Evolutionary conservation across 1,140 invertebrate species (phyloP), one percentile per base, ranked within the genome.

Genomic region (Drosophila mojavensis): DNA sequence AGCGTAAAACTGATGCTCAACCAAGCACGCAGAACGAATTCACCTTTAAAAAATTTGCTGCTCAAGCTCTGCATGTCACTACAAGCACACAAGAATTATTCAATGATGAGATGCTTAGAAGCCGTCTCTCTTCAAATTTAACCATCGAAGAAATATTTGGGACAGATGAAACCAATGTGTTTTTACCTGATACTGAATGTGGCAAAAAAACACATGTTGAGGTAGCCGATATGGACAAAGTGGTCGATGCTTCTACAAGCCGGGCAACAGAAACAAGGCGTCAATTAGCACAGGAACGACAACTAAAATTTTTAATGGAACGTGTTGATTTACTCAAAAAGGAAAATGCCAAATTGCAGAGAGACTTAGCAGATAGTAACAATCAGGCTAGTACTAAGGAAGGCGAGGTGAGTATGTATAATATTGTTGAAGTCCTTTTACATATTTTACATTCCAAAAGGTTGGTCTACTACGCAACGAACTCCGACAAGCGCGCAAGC

Each of bases 251-350:
- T 33, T n/a, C 50, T 17, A 1, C 20, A 30, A 36, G 11, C 36
- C 26, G 7, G 15, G 5, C 30, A 9, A 69, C 78, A 0, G 68
- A 54, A 7, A 75, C 59, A 5, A 78, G 84, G 1, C 81, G 90
- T 1, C 90, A 91, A 55, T 39, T 80, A 36, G 84, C 81, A 5
- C 78, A 88, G 28, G 91, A 91, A 33, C 72, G 85, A 0, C 91
- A 92, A 58, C 65, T 92, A 1, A 91, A 92, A 51, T 86, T 90
- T 26, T 60, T 92, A 11, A 83, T 81, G 79, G 84, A 92, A 5
- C 84, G 88, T 0, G 64, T 91, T 1, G 90, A 92, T 47, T 26
- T 50, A 1, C 39, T 92, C 0, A 91, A 91, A 39, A 81, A 78
- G 6, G 81, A 91, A 26, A 92, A 92, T 28, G n/a, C 53, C 0